Evolutionary conservation across 2,113 vertebrate species (phyloP), one percentile per base, ranked within the genome.

Genomic region (Perca flavescens): DNA sequence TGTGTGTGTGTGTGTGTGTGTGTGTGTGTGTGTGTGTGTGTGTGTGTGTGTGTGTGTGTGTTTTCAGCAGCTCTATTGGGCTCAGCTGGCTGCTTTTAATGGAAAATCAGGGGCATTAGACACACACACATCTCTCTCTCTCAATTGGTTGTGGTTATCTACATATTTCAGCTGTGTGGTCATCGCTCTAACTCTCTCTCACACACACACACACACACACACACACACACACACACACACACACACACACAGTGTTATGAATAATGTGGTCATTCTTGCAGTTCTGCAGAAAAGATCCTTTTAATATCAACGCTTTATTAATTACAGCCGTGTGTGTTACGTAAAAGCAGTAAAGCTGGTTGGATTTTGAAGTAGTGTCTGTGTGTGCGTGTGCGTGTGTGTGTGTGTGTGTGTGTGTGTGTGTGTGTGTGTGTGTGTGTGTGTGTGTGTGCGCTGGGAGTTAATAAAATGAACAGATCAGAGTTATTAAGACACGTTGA

Each of bases 401-500:
- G 28, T 7, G 54, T 31, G 49, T 21, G 16, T 1, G 14, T 62
- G 46, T 28, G 25, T 62, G 68, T 64, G 12, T 19, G 17, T 69
- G 57, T 34, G n/a, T 66, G 46, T 50, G 50, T 69, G 40, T n/a
- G 36, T 13, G 17, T 28, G 43, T 15, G 61, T 57, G 22, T 34
- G 49, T 56, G 22, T 54, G 56, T 71, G 25, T 31, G 62, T 16
- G 63, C 50, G 73, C 49, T 65, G 72, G 78, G 76, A 86, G 53
- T 89, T 90, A 92, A 90, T 93, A 85, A 89, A 92, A 90, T 85
- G 74, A 91, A 76, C 85, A 88, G 81, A 90, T 69, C 53, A 43
- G 12, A 70, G 73, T 91, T 87, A 91, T 92, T 90, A 90, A 17
- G 79, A 69, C 72, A 21, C 78, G 92, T 93, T 86, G 91, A 94